A percentile compares a stretch with the other conserved stretches of the same genome.
phyloP scores from a whole-genome alignment of 2,888 invertebrate genomes.

The Pandemis corylana region DNA sequence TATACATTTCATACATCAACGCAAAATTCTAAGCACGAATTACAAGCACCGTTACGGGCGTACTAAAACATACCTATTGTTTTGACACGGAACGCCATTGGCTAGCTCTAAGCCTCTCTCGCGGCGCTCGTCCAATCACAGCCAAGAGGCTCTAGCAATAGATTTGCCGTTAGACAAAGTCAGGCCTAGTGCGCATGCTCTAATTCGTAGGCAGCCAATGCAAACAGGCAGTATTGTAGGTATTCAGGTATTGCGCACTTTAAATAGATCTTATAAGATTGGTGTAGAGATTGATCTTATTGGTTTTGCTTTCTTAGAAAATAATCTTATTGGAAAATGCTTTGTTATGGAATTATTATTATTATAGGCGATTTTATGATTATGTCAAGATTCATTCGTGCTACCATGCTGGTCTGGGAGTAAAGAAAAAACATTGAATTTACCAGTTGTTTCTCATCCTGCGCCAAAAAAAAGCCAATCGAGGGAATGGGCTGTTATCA shows the following conservation, averaged over 20 bases:
- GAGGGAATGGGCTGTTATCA: too few relatives aligned
- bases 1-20: not conserved
- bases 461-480: too few relatives aligned
- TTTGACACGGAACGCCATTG: slow-evolving; percentile 60
- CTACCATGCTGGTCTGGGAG: too few relatives aligned
- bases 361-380: too few relatives aligned
- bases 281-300: not conserved
- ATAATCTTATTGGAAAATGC: not conserved
- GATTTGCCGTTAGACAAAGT: slow-evolving; percentile 52
- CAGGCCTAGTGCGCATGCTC: slow-evolving; percentile 28
- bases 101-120: slow-evolving; percentile 51
- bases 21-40: slow-evolving; percentile 26
- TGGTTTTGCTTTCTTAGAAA: not conserved
- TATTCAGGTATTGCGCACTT: not conserved
- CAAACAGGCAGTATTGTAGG: slow-evolving; percentile 4
- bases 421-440: too few relatives aligned
- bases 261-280: not conserved
- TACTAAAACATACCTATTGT: slow-evolving; percentile 70
- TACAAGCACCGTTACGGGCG: slow-evolving; percentile 62
- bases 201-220: slow-evolving; percentile 21
- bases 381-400: too few relatives aligned
- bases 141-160: slow-evolving; percentile 61
- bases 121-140: slow-evolving; percentile 71
- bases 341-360: not conserved
- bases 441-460: too few relatives aligned